Evolutionary conservation across 2,888 invertebrate species (phyloP), one percentile per base, ranked within the genome.

Genomic region (Sinodicranocentrus sp.): DNA sequence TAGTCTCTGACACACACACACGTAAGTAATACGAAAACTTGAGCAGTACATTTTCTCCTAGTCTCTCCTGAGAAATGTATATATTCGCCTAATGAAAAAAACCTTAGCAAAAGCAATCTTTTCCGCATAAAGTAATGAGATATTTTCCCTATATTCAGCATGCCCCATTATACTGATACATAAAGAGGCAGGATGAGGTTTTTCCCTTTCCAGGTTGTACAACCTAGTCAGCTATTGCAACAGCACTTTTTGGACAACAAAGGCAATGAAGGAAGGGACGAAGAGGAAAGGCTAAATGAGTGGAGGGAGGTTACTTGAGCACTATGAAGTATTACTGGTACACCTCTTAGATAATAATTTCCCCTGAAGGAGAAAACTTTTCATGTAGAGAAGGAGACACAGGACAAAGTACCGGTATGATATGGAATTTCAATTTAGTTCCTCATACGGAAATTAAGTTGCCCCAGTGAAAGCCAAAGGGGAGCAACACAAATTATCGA

Each of bases 361-460:
- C 57, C 57, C 59, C 6, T 61, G 59, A 3, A 43, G 25, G 61
- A 25, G 44, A 25, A 61, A 44, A 19, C n/a, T 23, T 25, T 73
- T 26, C 72, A 61, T n/a, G 19, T 17, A 39, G 5, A 17, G 17
- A 6, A 13, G 52, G n/a, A n/a, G 52, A 52, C 39, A 52, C 52
- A 52, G 6, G 52, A n/a, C 52, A 59, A 71, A 23, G 19, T 71
- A 8, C 28, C 23, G 72, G 23, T 28, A 19, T 61, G 19, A 70
- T 70, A 78, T 78, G 68, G 67, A 78, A 78, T 78, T 78, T 78
- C 57, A 78, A 78, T 78, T 78, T 78, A 77, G 65, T 77, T 57
- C 75, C 43, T 39, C 6, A 3, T 8, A 65, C 39, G 39, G 23
- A 39, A 39, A 65, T 65, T 39, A 65, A 39, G 67, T 67, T 39